Evolutionary conservation across 2,113 vertebrate species (phyloP).

Genomic region (Xenopus laevis): DNA sequence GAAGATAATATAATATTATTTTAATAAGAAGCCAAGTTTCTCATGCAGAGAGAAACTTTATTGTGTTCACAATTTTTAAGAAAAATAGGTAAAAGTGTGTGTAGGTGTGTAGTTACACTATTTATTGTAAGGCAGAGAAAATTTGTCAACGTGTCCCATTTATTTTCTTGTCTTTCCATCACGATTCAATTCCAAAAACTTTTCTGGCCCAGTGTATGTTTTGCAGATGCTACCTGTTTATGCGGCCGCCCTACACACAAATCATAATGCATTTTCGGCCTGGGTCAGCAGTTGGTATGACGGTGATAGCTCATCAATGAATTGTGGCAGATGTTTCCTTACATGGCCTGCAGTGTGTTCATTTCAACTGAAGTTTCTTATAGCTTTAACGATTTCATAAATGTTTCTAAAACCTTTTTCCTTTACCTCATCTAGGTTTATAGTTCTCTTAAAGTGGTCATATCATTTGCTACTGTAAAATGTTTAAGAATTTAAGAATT

Average conservation of each 20-base stretch:
- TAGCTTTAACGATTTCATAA: not conserved
- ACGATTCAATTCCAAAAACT: not conserved
- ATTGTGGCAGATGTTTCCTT: slow-evolving; percentile 4
- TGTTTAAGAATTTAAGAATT: too few species aligned
- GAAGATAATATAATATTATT: too few species aligned
- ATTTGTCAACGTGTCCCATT: not conserved
- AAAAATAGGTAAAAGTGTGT: too few species aligned
- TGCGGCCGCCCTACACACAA: slow-evolving; percentile 4
- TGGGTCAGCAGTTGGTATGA: not conserved
- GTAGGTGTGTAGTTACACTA: too few species aligned
- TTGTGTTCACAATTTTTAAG: too few species aligned
- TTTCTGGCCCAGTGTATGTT: not conserved
- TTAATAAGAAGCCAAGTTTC: too few species aligned
- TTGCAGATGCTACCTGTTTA: slow-evolving; percentile 7
- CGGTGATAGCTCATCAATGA: slow-evolving; percentile 1
- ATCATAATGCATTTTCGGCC: slow-evolving; percentile 9
- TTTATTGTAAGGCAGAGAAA: too few species aligned
- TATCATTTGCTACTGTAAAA: too few species aligned
- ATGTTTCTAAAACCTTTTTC: not conserved
- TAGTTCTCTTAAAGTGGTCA: not conserved
- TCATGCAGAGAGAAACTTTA: too few species aligned
- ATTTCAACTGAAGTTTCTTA: not conserved
- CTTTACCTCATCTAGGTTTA: not conserved
- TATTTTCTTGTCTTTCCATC: slow-evolving; percentile 8
- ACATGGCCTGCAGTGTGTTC: not conserved